Evolutionary conservation across 2,888 invertebrate genomes (phyloP).

Genomic region (Deroplatys truncata): DNA sequence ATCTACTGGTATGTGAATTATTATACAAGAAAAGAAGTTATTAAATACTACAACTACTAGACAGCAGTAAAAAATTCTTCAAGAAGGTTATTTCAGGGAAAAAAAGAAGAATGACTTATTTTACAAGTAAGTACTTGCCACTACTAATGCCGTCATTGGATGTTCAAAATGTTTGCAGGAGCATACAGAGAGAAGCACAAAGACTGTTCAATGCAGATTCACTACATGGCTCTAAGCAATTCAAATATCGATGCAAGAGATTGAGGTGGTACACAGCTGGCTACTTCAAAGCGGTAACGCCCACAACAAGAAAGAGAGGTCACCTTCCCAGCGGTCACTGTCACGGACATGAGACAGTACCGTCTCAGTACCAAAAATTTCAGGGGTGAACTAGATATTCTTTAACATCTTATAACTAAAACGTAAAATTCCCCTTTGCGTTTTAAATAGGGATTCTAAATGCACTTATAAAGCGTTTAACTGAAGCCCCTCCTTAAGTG

Average conservation of each 20-base stretch:
- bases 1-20: too few species aligned
- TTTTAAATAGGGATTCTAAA: too few species aligned
- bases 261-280: neutral
- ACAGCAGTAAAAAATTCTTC: too few species aligned
- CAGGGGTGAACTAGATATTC: neutral
- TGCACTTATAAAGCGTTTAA: too few species aligned
- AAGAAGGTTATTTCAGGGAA: too few species aligned
- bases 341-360: neutral
- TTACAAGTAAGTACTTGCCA: neutral
- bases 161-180: neutral
- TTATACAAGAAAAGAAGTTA: too few species aligned
- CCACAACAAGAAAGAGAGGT: neutral
- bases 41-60: too few species aligned
- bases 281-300: neutral
- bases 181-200: neutral
- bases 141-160: neutral
- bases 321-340: neutral
- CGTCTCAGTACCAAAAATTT: neutral
- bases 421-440: too few species aligned
- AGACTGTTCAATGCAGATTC: neutral
- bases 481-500: too few species aligned
- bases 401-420: too few species aligned
- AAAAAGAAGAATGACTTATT: too few species aligned
- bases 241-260: neutral
- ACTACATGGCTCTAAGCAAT: neutral